Conservation (phyloP, 2,888 invertebrate genomes). For the Metallyticus violacea region DNA sequence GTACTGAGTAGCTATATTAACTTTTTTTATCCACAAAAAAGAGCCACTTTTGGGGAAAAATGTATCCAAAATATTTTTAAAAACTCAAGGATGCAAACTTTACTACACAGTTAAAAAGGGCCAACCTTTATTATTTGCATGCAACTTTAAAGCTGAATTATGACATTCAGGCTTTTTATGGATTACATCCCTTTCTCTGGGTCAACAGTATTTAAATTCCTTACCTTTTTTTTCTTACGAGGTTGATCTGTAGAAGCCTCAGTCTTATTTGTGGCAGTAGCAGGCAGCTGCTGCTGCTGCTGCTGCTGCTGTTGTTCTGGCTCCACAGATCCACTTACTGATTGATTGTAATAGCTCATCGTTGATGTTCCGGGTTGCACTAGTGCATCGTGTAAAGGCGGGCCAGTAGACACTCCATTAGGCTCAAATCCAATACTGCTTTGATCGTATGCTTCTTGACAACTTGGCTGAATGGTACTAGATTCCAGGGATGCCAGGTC, state of each 20-base stretch:
- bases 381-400: constrained; percentile 35
- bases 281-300: not conserved
- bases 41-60: no score
- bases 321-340: constrained; percentile 34
- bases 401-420: constrained; percentile 22
- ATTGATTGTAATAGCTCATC: constrained; percentile 35
- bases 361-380: constrained; percentile 26
- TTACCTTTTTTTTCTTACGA: constrained; percentile 20
- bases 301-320: constrained; percentile 38
- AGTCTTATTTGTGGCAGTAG: not conserved
- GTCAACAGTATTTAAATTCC: not conserved
- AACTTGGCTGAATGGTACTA: constrained; percentile 13
- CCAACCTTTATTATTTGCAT: no score
- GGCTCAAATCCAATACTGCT: not conserved
- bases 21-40: no score
- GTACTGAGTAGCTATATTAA: no score
- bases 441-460: constrained; percentile 9
- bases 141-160: no score
- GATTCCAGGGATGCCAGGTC: constrained; percentile 57
- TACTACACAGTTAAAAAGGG: no score
- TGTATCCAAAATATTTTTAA: no score
- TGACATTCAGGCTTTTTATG: no score
- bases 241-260: not conserved
- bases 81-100: no score
- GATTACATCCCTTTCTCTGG: not conserved